Conservation (phyloP, 2,888 invertebrate genomes). For the Dichetophora obliterata region DNA sequence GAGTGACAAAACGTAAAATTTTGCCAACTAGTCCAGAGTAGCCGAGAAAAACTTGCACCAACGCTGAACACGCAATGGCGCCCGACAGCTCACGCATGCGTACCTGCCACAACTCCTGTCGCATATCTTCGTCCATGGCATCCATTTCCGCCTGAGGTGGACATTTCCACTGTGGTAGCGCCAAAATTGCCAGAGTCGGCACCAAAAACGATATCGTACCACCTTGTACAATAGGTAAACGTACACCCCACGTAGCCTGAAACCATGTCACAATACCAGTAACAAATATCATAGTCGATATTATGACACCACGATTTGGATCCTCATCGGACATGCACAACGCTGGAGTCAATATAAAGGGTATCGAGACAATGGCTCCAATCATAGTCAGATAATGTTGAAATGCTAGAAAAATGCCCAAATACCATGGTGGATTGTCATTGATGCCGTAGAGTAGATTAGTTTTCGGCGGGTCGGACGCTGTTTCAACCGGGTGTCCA, state of each 20-base stretch:
- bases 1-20: conserved; percentile 82
- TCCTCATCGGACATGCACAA: conserved; percentile 84
- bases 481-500: conserved; percentile 25
- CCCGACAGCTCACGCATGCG: conserved; percentile 87
- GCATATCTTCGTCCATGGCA: conserved; percentile 73
- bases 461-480: conserved; percentile 57
- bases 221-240: conserved; percentile 82
- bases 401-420: conserved; percentile 84
- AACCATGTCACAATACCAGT: conserved; percentile 83
- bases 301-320: conserved; percentile 81
- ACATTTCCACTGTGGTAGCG: conserved; percentile 80
- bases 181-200: conserved; percentile 82
- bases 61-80: conserved; percentile 83
- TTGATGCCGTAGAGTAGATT: conserved; percentile 78
- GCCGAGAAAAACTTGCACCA: conserved; percentile 82
- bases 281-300: conserved; percentile 86
- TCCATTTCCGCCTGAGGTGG: conserved; percentile 72
- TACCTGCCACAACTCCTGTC: conserved; percentile 78
- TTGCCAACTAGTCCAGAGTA: conserved; percentile 82
- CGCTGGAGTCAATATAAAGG: conserved; percentile 84
- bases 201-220: conserved; percentile 86
- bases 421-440: conserved; percentile 87
- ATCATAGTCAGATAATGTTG: conserved; percentile 91
- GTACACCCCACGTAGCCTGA: conserved; percentile 82
- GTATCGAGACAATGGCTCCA: conserved; percentile 86